These are phyloP conservation scores for Eira barbara DNA, from an alignment of 2,113 vertebrate species.

Conservation along the genomic window DNA sequence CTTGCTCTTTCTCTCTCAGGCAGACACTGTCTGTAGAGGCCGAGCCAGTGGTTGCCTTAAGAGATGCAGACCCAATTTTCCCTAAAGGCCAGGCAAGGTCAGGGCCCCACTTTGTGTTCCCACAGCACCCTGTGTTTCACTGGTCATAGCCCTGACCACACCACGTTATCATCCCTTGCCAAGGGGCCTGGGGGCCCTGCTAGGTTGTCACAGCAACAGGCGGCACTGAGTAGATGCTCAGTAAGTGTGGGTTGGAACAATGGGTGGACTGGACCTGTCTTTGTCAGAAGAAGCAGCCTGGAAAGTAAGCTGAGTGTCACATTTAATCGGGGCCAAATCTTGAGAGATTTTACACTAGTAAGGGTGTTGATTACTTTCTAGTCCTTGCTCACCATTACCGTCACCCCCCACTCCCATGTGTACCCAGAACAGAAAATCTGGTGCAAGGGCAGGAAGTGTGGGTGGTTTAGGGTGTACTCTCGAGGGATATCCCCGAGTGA, in stretches of 20 bases:
- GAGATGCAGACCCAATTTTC: not conserved
- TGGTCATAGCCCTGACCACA: not conserved
- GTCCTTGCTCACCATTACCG: not conserved
- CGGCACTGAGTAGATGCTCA: not conserved
- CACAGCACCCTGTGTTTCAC: not conserved
- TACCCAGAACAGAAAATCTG: not conserved
- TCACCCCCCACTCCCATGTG: not conserved
- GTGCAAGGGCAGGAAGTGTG: not conserved
- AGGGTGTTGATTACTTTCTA: not conserved
- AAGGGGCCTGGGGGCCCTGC: not conserved
- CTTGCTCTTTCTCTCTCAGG: constrained; percentile 17
- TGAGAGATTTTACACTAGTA: not conserved
- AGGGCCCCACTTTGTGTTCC: not conserved
- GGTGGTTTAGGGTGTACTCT: not conserved
- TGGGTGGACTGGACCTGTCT: too few species aligned
- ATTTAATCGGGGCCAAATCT: not conserved
- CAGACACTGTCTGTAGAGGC: not conserved
- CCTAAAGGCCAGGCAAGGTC: not conserved
- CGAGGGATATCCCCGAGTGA: not conserved
- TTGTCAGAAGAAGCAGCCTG: not conserved
- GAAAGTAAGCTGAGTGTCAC: not conserved
- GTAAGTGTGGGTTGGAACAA: not conserved
- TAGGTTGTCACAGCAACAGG: not conserved
- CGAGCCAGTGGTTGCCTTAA: not conserved
- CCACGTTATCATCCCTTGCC: not conserved